These are phyloP conservation scores for Ephialtes manifestator DNA, from an alignment of 2,888 invertebrate species.

Conservation along the genomic window DNA sequence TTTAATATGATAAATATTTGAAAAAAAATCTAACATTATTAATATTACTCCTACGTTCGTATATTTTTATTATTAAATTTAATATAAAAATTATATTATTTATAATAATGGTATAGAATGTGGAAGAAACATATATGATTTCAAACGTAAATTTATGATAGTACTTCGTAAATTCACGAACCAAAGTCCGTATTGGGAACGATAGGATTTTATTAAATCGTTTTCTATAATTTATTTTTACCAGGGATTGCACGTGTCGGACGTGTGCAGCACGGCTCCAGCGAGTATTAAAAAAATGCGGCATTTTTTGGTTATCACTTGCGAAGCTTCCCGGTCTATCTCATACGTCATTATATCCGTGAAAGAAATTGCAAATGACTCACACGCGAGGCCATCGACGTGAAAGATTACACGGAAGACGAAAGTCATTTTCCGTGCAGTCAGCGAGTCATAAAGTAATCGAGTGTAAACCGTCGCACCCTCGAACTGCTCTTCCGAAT, in stretches of 20 bases:
- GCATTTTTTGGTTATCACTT: not conserved
- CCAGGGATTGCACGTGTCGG: constrained; percentile 4
- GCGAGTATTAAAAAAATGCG: not conserved
- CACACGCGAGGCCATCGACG: not conserved
- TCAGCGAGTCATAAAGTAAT: constrained; percentile 4
- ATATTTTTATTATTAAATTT: too few relatives aligned
- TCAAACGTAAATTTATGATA: too few relatives aligned
- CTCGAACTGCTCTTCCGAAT: not conserved
- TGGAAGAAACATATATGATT: too few relatives aligned
- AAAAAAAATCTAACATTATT: too few relatives aligned
- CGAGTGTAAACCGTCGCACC: not conserved
- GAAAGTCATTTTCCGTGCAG: not conserved
- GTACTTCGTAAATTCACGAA: too few relatives aligned
- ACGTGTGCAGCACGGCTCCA: not conserved
- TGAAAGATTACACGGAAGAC: not conserved
- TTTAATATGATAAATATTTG: too few relatives aligned
- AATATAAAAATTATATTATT: too few relatives aligned
- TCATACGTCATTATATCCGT: not conserved
- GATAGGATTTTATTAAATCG: too few relatives aligned
- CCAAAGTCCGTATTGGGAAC: too few relatives aligned
- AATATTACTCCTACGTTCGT: too few relatives aligned
- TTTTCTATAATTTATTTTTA: too few relatives aligned
- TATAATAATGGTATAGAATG: too few relatives aligned
- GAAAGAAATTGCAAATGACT: constrained; percentile 11
- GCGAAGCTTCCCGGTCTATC: not conserved